Base-by-base conservation (phyloP, 2,888 invertebrate species). In the Ichneumoninae sp. region DNA sequence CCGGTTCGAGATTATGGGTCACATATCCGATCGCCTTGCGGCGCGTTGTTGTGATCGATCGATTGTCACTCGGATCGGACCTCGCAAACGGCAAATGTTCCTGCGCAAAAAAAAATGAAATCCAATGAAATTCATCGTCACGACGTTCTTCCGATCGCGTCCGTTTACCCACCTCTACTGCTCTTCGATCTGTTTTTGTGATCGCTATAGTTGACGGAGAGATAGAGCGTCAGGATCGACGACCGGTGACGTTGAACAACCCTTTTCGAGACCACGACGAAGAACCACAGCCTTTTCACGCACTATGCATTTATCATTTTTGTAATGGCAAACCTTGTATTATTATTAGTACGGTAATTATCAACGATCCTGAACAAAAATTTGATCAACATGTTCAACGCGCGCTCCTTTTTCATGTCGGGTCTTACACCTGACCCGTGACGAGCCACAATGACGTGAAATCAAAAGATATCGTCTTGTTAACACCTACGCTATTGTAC, bases 41-140 rank as follows among this genome's bases (percentile, higher is more conserved):
- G 26, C 40, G 30, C 26, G 16, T 33, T 19, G 33, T 80, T 70
- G 76, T 82, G 88, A 87, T 87, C 87, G 80, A 76, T 65, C 87
- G 90, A 89, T 90, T 88, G 91, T 90, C 80, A 86, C 87, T 91
- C 90, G 90, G 90, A 83, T 86, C 88, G 90, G 90, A 71, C 71
- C 26, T 57, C 26, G 68, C 52, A 26, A 75, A 44, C 22, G 47
- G 57, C 26, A 75, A 52, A 52, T 68, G 72, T 72, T 68, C 44
- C 44, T 47, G 44, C 13, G 44, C 16, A 19, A 44, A 22, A 19
- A 65, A 47, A 40, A 60, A 36, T 2, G 26, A 68, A 54, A 66
- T 26, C 26, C 50, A 60, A 62, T 33, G 54, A 54, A 52, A 54
- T 50, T 74, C 62, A 62, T 62, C 47, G 74, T n/a, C 19, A 40